Base-by-base conservation (phyloP, 1,140 invertebrate genomes). In the Lordiphosa collinella region DNA sequence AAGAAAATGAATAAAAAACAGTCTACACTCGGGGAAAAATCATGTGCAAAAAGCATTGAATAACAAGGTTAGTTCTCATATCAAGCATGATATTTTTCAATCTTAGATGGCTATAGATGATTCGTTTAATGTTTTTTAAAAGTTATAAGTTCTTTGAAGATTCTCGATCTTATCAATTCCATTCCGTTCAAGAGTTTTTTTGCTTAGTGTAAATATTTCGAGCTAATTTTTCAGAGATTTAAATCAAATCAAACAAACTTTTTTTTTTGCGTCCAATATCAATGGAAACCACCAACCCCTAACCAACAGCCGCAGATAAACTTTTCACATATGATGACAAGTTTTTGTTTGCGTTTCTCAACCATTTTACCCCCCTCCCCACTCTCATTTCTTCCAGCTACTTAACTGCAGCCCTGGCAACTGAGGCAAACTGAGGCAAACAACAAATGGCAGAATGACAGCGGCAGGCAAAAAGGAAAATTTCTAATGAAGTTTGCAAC, bases 401-500 rank as follows among this genome's bases (percentile, higher is more conserved):
- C 76, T 80, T 80, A 82, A 76, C 71, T 71, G 76, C 76, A 80
- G 69, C 69, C 41, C 9, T 22, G 43, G 48, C 40, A 41, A 41
- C 58, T 50, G 18, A 36, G 52, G 62, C 65, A 41, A 55, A 53
- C 14, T 13, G 6, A 63, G 53, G 38, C 55, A 64, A 52, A 35
- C 11, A 40, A 38, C 34, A 74, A 61, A 61, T 49, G 48, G 43
- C 16, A 59, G 71, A 62, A 82, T 71, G 71, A 54, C 60, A 65
- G 51, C 36, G 50, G 52, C 50, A 56, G 46, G 53, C 29, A 74
- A 60, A 69, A 68, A 58, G 60, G 52, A 76, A 82, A 70, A 78
- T 84, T 84, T 84, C 78, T 84, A 84, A 84, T 84, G 78, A 84
- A 84, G 78, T 84, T 84, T 84, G 80, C 73, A 84, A 82, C 78